These are phyloP conservation scores for Gobius niger DNA, from an alignment of 2,113 vertebrate genomes.

Conservation along the genomic window DNA sequence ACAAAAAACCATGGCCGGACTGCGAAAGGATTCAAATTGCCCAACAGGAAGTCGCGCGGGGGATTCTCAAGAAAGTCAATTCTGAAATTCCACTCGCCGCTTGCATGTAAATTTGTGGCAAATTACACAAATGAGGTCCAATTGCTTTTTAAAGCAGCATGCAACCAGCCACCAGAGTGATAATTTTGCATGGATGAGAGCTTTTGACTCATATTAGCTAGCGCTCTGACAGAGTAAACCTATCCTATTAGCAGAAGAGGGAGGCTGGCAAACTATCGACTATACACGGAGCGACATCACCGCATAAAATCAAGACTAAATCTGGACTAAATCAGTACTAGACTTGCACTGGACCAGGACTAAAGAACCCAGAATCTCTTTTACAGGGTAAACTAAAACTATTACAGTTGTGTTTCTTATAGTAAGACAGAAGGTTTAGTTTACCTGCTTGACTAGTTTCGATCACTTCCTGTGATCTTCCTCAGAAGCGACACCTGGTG, in stretches of 20 bases:
- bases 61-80: constrained; percentile 44
- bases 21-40: constrained; percentile 37
- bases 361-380: too few species aligned
- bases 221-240: constrained; percentile 33
- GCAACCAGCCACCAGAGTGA: constrained; percentile 15
- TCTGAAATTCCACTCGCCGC: constrained; percentile 32
- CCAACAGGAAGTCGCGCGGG: constrained; percentile 14
- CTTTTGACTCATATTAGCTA: constrained; percentile 52
- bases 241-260: constrained; percentile 52
- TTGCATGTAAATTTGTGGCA: not conserved
- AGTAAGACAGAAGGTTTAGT: too few species aligned
- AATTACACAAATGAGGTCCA: constrained; percentile 12
- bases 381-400: too few species aligned
- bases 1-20: constrained; percentile 21
- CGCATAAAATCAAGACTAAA: too few species aligned
- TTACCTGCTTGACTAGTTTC: too few species aligned
- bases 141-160: constrained; percentile 17
- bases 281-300: constrained; percentile 26
- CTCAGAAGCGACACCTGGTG: too few species aligned
- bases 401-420: too few species aligned
- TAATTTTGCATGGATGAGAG: constrained; percentile 36
- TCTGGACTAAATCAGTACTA: too few species aligned
- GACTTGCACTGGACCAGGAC: too few species aligned
- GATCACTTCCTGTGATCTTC: too few species aligned
- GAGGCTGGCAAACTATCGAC: constrained; percentile 58